phyloP scores from a whole-genome alignment of 2,888 invertebrate genomes.

The Cordylochernes scorpioides region DNA sequence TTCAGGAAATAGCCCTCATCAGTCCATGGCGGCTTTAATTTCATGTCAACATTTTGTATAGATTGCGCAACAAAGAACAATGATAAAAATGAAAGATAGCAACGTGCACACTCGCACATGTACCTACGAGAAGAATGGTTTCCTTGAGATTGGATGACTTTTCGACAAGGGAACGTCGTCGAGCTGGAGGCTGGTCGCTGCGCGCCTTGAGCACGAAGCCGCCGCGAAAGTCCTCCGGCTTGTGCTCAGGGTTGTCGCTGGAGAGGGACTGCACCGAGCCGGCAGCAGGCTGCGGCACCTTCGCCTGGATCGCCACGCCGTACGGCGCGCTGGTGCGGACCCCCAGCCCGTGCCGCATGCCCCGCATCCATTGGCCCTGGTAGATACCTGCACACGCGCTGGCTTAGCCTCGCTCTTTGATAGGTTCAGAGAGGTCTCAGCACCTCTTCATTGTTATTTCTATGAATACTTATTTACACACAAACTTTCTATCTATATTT shows the following conservation, averaged over 20 bases:
- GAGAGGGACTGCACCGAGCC: conserved; percentile 8
- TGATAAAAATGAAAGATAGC: too few species aligned
- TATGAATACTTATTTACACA: too few species aligned
- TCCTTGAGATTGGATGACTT: conserved; percentile 49
- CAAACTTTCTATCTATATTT: too few species aligned
- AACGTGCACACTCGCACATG: too few species aligned
- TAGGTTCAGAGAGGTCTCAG: too few species aligned
- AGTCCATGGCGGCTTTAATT: too few species aligned
- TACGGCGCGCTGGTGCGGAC: conserved; percentile 88
- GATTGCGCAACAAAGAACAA: too few species aligned
- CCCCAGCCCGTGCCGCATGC: conserved; percentile 96
- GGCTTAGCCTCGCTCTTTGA: too few species aligned
- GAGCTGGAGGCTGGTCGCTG: conserved; percentile 56
- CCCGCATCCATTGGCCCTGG: conserved; percentile 86
- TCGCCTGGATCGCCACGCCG: conserved; percentile 28
- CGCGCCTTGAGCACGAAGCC: conserved; percentile 88
- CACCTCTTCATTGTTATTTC: too few species aligned
- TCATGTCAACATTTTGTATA: too few species aligned
- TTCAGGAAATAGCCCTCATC: too few species aligned
- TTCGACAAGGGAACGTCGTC: conserved; percentile 49
- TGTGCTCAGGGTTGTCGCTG: conserved; percentile 31
- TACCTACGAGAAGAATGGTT: conserved; percentile 54
- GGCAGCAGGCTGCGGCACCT: conserved; percentile 4
- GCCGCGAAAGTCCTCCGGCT: conserved; percentile 76
- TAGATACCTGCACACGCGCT: conserved; percentile 11